Conservation (phyloP, 2,797 vertebrate species). For the Coluber constrictor region DNA sequence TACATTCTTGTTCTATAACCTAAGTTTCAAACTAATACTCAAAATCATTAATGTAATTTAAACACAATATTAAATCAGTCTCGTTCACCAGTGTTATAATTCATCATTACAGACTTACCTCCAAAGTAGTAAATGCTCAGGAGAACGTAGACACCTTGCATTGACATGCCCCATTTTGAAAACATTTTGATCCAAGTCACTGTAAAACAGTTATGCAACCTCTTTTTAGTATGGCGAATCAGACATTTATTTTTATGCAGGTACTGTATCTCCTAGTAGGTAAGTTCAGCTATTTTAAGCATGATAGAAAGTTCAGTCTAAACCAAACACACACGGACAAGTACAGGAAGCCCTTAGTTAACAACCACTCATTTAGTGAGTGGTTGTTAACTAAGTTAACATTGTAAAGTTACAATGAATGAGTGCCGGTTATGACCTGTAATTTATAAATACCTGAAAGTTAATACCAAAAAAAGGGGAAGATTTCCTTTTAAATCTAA, state of each 20-base stretch:
- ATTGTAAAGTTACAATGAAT: background rate
- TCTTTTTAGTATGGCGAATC: background rate
- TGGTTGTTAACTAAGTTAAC: background rate
- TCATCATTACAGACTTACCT: constrained; percentile 58
- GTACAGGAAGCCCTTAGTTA: background rate
- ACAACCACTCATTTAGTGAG: background rate
- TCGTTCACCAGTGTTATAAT: background rate
- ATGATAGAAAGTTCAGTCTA: background rate
- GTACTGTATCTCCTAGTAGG: background rate
- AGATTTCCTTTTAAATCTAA: background rate
- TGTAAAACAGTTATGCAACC: constrained; percentile 43
- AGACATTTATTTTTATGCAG: background rate
- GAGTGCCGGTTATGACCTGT: background rate
- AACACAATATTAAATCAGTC: background rate
- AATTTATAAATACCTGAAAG: background rate
- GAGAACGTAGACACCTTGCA: constrained; percentile 46
- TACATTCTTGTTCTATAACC: background rate
- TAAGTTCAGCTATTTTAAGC: background rate
- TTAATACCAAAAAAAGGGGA: background rate
- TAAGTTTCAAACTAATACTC: background rate
- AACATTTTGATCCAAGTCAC: constrained; percentile 64
- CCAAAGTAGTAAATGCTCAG: constrained; percentile 53
- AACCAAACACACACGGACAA: background rate
- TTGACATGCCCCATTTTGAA: constrained; percentile 47
- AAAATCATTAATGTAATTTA: background rate